A percentile compares a stretch with the other conserved stretches of the same genome.
These are phyloP conservation scores for Semicossyphus pulcher DNA, from an alignment of 2,113 vertebrate genomes.

Conservation along the genomic window DNA sequence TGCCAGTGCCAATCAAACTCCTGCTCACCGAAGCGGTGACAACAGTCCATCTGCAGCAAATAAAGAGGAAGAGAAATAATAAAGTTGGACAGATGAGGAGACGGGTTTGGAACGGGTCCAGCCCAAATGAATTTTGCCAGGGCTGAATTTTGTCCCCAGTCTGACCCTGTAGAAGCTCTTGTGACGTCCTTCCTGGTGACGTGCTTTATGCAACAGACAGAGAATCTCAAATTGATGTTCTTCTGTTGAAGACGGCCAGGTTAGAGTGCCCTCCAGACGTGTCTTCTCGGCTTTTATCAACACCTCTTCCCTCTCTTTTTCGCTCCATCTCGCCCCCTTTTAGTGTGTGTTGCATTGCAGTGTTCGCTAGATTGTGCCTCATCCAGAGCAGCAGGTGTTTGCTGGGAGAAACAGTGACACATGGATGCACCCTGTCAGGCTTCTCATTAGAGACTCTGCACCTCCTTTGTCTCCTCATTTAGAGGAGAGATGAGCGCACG, in stretches of 20 bases:
- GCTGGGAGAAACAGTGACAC: constrained; percentile 59
- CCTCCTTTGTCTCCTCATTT: constrained; percentile 69
- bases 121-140: neutral
- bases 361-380: constrained; percentile 21
- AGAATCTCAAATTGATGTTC: neutral
- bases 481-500: constrained; percentile 14
- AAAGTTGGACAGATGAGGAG: neutral
- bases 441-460: constrained; percentile 64
- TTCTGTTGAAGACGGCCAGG: neutral
- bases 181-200: neutral
- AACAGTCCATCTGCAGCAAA: neutral
- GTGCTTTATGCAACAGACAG: neutral
- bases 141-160: neutral
- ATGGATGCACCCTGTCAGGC: constrained; percentile 61
- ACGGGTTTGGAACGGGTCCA: neutral
- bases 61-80: neutral
- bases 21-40: neutral
- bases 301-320: neutral
- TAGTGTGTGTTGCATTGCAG: constrained; percentile 26
- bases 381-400: constrained; percentile 70
- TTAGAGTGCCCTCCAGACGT: constrained; percentile 8
- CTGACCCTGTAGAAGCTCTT: neutral
- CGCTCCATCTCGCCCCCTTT: neutral
- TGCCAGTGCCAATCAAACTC: neutral
- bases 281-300: constrained; percentile 31